Base-by-base conservation (phyloP, 1,140 invertebrate species). In the Coenobita brevimanus region DNA sequence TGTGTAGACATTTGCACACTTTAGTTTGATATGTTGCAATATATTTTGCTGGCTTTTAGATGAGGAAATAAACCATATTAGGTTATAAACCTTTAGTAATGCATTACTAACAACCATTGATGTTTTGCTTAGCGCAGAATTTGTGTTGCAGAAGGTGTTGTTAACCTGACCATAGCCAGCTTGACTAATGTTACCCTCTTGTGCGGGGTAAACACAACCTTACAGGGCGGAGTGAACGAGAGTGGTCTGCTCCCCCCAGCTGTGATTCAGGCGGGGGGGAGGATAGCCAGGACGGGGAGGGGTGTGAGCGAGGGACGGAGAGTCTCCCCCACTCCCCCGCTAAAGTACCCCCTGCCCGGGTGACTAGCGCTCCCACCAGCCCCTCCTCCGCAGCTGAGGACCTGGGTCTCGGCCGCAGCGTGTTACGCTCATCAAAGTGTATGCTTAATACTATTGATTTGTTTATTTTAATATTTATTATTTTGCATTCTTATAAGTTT, bases 381-480 rank as follows among this genome's bases (percentile, higher is more conserved):
- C 85, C 85, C 33, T 69, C 85, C 41, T 57, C 76, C 21, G 76
- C 85, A 87, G 64, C 78, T 38, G 76, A 87, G 67, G 85, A 87
- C 71, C 78, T 76, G 71, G 79, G 85, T 76, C 85, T 87, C 75
- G 85, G 60, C 46, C 85, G 85, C 85, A 87, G 54, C 79, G 85
- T 87, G 71, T 87, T 87, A 64, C 75, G 85, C 75, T 87, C 85
- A 43, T 87, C 85, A 80, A 87, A 87, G 85, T 87, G 85, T 87
- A 87, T 64, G 85, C 60, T 81, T 81, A 54, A 86, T 62, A 43
- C 69, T 41, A 60, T 64, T 86, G 73, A 67, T 86, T 86, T 86
- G 75, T 79, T 54, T 57, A 46, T 73, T 75, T 38, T 27, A 73
- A 50, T 17, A 1, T 57, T 60, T n/a, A 73, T 36, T 71, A 73